Evolutionary conservation across 2,797 vertebrate species (phyloP).

Genomic region (Helicolenus hilgendorfi): DNA sequence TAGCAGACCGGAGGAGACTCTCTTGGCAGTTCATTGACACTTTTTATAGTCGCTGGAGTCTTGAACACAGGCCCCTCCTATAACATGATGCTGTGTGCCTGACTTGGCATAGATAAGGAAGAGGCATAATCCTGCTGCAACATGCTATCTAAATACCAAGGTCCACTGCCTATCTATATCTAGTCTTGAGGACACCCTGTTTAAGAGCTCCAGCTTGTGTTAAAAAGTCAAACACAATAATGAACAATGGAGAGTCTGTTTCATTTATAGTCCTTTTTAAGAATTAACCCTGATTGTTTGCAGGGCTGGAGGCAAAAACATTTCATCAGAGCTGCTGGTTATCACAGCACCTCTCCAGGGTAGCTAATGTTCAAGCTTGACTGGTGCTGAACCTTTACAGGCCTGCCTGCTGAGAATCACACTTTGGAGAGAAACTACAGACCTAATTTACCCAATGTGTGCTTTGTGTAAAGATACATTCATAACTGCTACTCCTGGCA

Average conservation of each 20-base stretch:
- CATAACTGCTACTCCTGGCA: not conserved
- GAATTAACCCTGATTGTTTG: slow-evolving; percentile 39
- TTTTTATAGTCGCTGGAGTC: slow-evolving; percentile 37
- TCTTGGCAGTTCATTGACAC: slow-evolving; percentile 27
- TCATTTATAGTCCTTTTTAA: not conserved
- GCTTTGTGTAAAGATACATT: not conserved
- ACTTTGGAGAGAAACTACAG: not conserved
- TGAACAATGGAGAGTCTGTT: slow-evolving; percentile 5
- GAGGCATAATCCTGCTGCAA: slow-evolving; percentile 60
- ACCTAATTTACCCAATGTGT: not conserved
- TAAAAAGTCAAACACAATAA: slow-evolving; percentile 19
- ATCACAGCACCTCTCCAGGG: slow-evolving; percentile 8
- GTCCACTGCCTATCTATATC: slow-evolving; percentile 35
- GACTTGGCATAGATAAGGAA: slow-evolving; percentile 72
- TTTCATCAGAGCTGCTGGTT: not conserved
- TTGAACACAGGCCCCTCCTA: slow-evolving; percentile 29
- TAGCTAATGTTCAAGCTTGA: slow-evolving; percentile 1
- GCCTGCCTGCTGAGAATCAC: not conserved
- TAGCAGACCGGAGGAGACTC: slow-evolving; percentile 30
- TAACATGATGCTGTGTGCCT: slow-evolving; percentile 42
- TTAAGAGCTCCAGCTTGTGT: slow-evolving; percentile 7
- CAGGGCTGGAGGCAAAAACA: not conserved
- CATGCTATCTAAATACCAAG: slow-evolving; percentile 54
- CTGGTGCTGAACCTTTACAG: slow-evolving; percentile 8
- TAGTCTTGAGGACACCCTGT: slow-evolving; percentile 4